Percentiles rank a stretch among this genome's conserved stretches.
These are phyloP conservation scores for Parasteatoda lunata DNA, from an alignment of 2,888 invertebrate genomes.

Conservation along the genomic window DNA sequence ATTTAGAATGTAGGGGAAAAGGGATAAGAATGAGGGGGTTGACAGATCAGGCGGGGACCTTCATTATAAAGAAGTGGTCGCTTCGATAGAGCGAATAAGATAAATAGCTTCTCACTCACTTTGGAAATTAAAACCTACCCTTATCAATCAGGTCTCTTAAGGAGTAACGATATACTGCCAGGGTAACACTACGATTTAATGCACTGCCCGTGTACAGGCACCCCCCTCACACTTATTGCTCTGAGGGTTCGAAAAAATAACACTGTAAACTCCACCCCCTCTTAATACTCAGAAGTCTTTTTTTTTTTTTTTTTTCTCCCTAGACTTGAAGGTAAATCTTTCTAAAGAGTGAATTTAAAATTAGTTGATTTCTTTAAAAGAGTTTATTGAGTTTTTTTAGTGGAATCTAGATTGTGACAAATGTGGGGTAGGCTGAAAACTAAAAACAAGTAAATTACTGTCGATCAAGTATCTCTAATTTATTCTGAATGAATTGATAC, in stretches of 20 bases:
- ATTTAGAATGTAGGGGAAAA: constrained; percentile 10
- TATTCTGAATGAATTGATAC: too few relatives aligned
- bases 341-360: not conserved
- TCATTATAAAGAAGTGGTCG: constrained; percentile 49
- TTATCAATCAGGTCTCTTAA: constrained; percentile 66
- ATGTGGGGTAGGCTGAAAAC: too few relatives aligned
- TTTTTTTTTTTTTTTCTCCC: not conserved
- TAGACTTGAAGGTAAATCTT: not conserved
- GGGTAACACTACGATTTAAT: constrained; percentile 60
- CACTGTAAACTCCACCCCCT: constrained; percentile 29
- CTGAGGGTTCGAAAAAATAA: not conserved
- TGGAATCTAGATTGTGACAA: too few relatives aligned
- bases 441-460: too few relatives aligned
- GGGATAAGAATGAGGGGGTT: constrained; percentile 16
- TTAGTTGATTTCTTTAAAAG: not conserved
- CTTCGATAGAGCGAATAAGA: constrained; percentile 51
- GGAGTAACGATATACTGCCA: constrained; percentile 21
- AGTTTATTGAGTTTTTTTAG: too few relatives aligned
- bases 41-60: constrained; percentile 34
- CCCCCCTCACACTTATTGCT: constrained; percentile 17
- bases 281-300: constrained; percentile 8
- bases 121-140: constrained; percentile 67
- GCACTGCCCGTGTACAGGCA: constrained; percentile 54
- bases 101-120: constrained; percentile 55
- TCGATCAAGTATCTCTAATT: too few relatives aligned